These are phyloP conservation scores for Aricia agestis DNA, from an alignment of 1,140 invertebrate species.

Conservation along the genomic window DNA sequence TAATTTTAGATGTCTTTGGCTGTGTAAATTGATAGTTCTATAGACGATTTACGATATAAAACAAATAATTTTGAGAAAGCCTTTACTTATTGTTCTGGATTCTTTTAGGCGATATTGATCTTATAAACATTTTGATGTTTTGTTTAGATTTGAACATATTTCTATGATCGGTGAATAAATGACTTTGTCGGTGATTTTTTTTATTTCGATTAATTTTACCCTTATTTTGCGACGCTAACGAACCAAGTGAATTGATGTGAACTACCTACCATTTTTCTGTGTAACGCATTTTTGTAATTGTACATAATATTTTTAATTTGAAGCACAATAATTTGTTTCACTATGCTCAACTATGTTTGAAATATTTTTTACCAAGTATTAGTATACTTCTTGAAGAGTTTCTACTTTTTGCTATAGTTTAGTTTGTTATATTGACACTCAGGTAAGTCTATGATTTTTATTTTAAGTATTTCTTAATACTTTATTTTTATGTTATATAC, in stretches of 20 bases:
- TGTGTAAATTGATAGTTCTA: constrained; percentile 58
- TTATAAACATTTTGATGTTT: constrained; percentile 65
- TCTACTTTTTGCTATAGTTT: too few relatives aligned
- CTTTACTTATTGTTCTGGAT: constrained; percentile 56
- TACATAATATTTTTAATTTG: constrained; percentile 5
- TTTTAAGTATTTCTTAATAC: too few relatives aligned
- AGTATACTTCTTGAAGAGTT: too few relatives aligned
- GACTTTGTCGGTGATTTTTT: constrained; percentile 61
- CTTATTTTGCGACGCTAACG: constrained; percentile 60
- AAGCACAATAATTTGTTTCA: background rate
- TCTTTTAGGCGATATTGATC: constrained; percentile 53
- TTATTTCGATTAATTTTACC: constrained; percentile 33
- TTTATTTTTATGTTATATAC: too few relatives aligned
- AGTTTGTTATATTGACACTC: too few relatives aligned
- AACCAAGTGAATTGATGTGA: constrained; percentile 22
- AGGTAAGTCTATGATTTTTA: too few relatives aligned
- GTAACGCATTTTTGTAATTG: constrained; percentile 34
- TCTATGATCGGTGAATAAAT: constrained; percentile 68
- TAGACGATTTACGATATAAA: constrained; percentile 41
- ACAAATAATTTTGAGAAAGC: constrained; percentile 52
- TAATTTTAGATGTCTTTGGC: constrained; percentile 72
- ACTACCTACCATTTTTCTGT: constrained; percentile 68
- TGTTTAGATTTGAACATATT: constrained; percentile 69
- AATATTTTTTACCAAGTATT: background rate
- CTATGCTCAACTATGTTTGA: background rate